These are phyloP conservation scores for Psylliodes chrysocephalus DNA, from an alignment of 2,888 invertebrate genomes.

Conservation along the genomic window DNA sequence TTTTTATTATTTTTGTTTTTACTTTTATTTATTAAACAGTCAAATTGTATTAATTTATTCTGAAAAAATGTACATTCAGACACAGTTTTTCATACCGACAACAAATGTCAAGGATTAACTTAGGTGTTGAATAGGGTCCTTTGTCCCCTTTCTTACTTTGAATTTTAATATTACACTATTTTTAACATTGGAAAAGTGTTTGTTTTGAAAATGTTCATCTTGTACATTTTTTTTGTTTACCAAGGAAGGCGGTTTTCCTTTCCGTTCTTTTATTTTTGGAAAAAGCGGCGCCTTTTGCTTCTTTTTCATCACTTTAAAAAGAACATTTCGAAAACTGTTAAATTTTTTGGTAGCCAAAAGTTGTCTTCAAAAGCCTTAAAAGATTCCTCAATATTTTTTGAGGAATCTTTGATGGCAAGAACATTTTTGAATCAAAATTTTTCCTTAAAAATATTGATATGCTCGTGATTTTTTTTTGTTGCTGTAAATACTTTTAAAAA, in stretches of 20 bases:
- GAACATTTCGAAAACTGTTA: conserved; percentile 12
- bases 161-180: not conserved
- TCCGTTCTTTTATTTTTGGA: conserved; percentile 17
- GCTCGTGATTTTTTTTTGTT: not conserved
- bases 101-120: conserved; percentile 31
- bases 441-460: not conserved
- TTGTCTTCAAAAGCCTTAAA: not conserved
- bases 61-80: conserved; percentile 38
- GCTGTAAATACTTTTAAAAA: conserved; percentile 10
- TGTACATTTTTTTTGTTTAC: conserved; percentile 2
- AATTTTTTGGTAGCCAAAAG: conserved; percentile 1
- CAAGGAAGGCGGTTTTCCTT: not conserved
- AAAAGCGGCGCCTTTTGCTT: conserved; percentile 23
- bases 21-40: conserved; percentile 1
- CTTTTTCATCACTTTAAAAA: conserved; percentile 6
- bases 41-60: not conserved
- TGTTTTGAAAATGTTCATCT: not conserved
- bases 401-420: not conserved
- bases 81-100: conserved; percentile 25
- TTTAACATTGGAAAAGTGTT: not conserved
- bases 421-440: not conserved
- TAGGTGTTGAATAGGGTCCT: not conserved
- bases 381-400: conserved; percentile 9
- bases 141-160: not conserved
- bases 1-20: conserved; percentile 3